phyloP scores from a whole-genome alignment of 2,113 vertebrate genomes.

The Toxotes jaculatrix region DNA sequence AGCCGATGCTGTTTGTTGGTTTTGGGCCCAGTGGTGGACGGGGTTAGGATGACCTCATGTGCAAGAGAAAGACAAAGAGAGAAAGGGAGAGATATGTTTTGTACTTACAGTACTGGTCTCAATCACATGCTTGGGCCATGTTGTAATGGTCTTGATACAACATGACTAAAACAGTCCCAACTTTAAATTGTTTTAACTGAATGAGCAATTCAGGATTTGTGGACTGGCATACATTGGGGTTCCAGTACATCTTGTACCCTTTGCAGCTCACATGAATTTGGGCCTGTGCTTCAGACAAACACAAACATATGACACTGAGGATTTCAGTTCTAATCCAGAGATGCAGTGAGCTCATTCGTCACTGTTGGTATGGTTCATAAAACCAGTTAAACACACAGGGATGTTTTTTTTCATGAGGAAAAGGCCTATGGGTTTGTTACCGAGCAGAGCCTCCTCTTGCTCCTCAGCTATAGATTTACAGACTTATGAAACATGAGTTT shows the following conservation, averaged over 20 bases:
- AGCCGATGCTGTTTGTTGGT: conserved; percentile 56
- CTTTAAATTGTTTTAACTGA: background rate
- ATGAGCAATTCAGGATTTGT: background rate
- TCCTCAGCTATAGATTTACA: background rate
- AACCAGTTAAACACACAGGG: background rate
- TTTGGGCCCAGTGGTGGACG: conserved; percentile 36
- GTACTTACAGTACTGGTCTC: conserved; percentile 8
- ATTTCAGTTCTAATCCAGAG: background rate
- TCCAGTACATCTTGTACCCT: background rate
- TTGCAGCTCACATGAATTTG: background rate
- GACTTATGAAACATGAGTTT: conserved; percentile 12
- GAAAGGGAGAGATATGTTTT: conserved; percentile 18
- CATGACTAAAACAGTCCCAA: background rate
- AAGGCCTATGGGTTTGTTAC: background rate
- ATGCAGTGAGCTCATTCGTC: background rate
- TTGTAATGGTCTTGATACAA: conserved; percentile 8
- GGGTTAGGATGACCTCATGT: conserved; percentile 51
- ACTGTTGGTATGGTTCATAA: conserved; percentile 7
- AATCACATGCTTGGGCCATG: conserved; percentile 27
- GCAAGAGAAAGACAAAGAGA: background rate
- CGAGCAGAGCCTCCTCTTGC: background rate
- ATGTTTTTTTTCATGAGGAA: background rate
- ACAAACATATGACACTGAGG: conserved; percentile 24
- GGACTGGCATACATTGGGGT: background rate
- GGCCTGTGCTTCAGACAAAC: background rate